Conservation (phyloP, 37 sponge, comb jelly and placozoan genomes). For the Lycopodina hypogea region DNA sequence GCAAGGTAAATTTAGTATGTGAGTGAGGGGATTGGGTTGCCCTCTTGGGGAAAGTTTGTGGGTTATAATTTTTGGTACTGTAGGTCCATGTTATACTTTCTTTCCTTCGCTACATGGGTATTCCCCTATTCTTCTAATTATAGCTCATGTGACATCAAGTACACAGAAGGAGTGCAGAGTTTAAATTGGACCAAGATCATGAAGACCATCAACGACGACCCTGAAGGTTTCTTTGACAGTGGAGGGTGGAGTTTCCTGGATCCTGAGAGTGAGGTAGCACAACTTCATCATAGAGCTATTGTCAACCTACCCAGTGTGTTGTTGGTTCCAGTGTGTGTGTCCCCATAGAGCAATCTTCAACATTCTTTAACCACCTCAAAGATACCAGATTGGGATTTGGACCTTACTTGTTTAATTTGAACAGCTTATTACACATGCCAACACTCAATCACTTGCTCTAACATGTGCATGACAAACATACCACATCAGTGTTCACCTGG, state of each 20-base stretch:
- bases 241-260: slow-evolving; percentile 99
- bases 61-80: too few species aligned
- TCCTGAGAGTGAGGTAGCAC: slow-evolving; percentile 79
- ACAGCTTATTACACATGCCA: too few species aligned
- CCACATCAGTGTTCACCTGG: too few species aligned
- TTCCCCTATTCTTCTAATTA: background rate
- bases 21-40: too few species aligned
- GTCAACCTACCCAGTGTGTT: background rate
- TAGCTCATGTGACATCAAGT: slow-evolving; percentile 95
- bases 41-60: too few species aligned
- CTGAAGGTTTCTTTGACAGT: slow-evolving; percentile 90
- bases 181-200: slow-evolving; percentile 99
- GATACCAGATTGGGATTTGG: background rate
- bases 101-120: too few species aligned
- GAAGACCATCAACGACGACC: slow-evolving; percentile 98
- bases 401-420: too few species aligned
- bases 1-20: too few species aligned
- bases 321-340: background rate
- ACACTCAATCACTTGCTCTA: too few species aligned
- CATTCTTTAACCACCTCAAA: background rate
- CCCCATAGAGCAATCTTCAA: background rate
- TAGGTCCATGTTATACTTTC: too few species aligned
- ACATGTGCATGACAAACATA: too few species aligned
- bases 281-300: background rate
- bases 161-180: slow-evolving; percentile 96